Base-by-base conservation (phyloP, 2,113 vertebrate genomes). In the Aepyceros melampus region DNA sequence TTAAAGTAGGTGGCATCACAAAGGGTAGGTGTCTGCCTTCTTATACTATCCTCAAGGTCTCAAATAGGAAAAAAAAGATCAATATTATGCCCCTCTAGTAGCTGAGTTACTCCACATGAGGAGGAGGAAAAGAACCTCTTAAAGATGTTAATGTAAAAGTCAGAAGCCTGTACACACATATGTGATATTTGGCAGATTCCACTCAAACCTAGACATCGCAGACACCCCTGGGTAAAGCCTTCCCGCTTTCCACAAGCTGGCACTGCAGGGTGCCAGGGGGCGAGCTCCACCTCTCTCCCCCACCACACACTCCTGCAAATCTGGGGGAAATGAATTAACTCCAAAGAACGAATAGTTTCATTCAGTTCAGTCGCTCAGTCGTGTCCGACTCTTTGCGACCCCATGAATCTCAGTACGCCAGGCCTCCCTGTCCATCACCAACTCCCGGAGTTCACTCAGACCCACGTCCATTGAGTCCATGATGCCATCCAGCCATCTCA, bases 191-290 rank as follows among this genome's bases (percentile, higher is more conserved):
- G 84, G 55, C 85, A 89, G 93, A 62, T 40, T n/a, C 40, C 36
- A 11, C 55, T 55, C 64, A 67, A 19, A 89, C 33, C 91, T 10
- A 36, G 36, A 49, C 4, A 74, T 0, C n/a, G 3, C 0, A 8
- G 45, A 36, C 3, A 2, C 2, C 84, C 71, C 47, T 3, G 7
- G n/a, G 5, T 43, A 62, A 79, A 58, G 14, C 45, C 14, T n/a
- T 29, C 40, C 21, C 19, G 82, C 21, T 12, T 89, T 45, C 93
- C 91, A 96, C 81, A 87, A 95, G 96, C 90, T 55, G 96, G 94
- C 58, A 6, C 94, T 92, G 81, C 36, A 81, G 7, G 40, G 74
- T 17, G 53, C 25, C 0, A 10, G 11, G 79, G 89, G 87, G 15
- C 2, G 19, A 90, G 15, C 15, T 4, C 81, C 33, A 55, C 19